Conservation (phyloP, 2,797 vertebrate genomes). For the Rhinophrynus dorsalis region DNA sequence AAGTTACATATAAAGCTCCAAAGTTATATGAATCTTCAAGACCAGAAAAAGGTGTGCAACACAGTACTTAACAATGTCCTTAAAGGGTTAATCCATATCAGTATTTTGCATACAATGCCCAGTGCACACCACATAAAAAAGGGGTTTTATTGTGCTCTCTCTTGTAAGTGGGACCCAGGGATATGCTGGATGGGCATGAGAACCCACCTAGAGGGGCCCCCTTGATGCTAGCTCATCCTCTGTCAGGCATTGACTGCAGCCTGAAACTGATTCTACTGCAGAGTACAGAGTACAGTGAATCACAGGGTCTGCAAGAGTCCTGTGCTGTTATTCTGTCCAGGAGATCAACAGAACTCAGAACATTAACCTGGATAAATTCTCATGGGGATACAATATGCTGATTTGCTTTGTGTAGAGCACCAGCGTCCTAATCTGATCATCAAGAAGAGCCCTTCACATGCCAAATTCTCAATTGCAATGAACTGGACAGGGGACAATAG, state of each 20-base stretch:
- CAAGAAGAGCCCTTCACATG: constrained; percentile 55
- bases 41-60: no score
- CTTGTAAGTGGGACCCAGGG: constrained; percentile 38
- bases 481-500: constrained; percentile 56
- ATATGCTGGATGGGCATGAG: constrained; percentile 58
- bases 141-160: neutral
- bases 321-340: constrained; percentile 54
- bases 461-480: constrained; percentile 58
- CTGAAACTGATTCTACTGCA: constrained; percentile 66
- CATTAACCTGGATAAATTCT: constrained; percentile 54
- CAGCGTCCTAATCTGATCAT: constrained; percentile 52
- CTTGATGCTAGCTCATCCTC: constrained; percentile 73
- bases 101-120: no score
- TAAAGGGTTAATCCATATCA: no score
- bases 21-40: no score
- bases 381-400: no score
- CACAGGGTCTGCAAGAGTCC: constrained; percentile 63
- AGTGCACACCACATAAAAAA: neutral
- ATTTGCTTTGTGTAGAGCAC: constrained; percentile 42
- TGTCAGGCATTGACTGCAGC: constrained; percentile 70
- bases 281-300: constrained; percentile 61
- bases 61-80: no score
- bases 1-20: no score
- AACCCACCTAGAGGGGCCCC: constrained; percentile 80
- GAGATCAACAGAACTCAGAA: constrained; percentile 50